Evolutionary conservation across 2,797 vertebrate genomes (phyloP), one percentile per base, ranked within the genome.

Genomic region (Echiichthys vipera): DNA sequence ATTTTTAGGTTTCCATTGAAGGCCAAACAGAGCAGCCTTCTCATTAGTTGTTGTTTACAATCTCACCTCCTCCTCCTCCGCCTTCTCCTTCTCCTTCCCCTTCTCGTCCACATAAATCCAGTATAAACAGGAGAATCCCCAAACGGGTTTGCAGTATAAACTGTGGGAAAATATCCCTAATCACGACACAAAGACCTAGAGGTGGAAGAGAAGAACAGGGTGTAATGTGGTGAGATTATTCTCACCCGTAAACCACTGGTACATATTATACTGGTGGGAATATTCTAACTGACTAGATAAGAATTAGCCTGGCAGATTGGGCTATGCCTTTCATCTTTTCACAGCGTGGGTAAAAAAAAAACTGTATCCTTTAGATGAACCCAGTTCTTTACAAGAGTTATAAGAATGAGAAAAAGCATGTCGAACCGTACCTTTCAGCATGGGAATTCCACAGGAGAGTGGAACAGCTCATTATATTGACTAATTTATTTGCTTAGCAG

Each of bases 401-500:
- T 61, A 87, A 84, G 83, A 85, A 86, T 66, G 51, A 77, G 61
- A 72, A 62, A 81, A 82, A 71, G 37, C 72, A 32, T 78, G 87
- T 85, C 74, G 62, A 84, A 78, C 83, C 14, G 59, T 82, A 91
- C 88, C 89, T 92, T 85, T 82, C 83, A 83, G 85, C 80, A 58
- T 56, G 75, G 84, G 79, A 84, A 86, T 90, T 91, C 85, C 86
- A 74, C 61, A 62, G 74, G 68, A 82, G 83, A 81, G 61, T 32
- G 29, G 75, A 82, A 71, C 82, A 69, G 84, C 89, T 94, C 83
- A 91, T 94, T 94, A 93, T 84, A 84, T 63, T 64, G 75, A 77
- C 85, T 91, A 83, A 93, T 92, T 83, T 93, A 92, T 94, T 94
- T 94, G 86, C 84, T 90, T 88, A 92, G 87, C 70, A 20, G 74